Evolutionary conservation across 2,888 invertebrate genomes (phyloP).

Genomic region (Anoplius nigerrimus): DNA sequence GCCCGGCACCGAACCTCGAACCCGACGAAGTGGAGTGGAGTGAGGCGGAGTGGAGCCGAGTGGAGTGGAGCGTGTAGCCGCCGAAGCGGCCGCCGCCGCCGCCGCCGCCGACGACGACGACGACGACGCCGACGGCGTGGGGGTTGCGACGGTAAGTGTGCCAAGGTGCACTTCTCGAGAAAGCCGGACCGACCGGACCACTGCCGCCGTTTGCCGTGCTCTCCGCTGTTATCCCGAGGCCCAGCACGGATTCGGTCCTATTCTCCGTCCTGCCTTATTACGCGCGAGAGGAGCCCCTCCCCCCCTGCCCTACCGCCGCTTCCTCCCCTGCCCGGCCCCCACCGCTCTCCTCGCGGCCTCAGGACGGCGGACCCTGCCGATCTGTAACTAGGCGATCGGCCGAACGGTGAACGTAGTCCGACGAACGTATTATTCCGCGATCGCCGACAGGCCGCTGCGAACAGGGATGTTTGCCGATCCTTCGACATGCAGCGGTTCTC

Average conservation of each 20-base stretch:
- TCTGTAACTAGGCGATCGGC: conserved; percentile 3
- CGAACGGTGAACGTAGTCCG: conserved; percentile 18
- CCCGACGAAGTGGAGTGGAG: conserved; percentile 5
- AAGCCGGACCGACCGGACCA: conserved; percentile 73
- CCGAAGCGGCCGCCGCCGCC: too few relatives aligned
- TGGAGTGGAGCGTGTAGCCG: conserved; percentile 24
- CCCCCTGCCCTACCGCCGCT: background rate
- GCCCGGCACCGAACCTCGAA: too few relatives aligned
- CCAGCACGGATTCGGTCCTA: conserved; percentile 51
- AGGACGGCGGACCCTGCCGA: conserved; percentile 12
- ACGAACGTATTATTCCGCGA: conserved; percentile 5
- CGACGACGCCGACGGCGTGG: conserved; percentile 63
- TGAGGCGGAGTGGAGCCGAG: conserved; percentile 36
- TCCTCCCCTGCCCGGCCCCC: too few relatives aligned
- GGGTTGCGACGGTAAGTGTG: conserved; percentile 70
- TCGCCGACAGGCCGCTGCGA: background rate
- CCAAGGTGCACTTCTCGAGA: conserved; percentile 75
- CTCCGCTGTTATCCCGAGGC: conserved; percentile 13
- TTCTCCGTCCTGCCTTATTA: conserved; percentile 46
- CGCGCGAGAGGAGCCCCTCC: conserved; percentile 14
- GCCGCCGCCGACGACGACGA: too few relatives aligned
- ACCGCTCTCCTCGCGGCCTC: too few relatives aligned
- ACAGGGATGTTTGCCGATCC: conserved; percentile 7
- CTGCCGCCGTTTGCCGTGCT: conserved; percentile 43
- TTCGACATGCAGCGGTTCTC: too few relatives aligned